phyloP scores from a whole-genome alignment of 2,888 invertebrate genomes.

The Athripsodes cinereus region DNA sequence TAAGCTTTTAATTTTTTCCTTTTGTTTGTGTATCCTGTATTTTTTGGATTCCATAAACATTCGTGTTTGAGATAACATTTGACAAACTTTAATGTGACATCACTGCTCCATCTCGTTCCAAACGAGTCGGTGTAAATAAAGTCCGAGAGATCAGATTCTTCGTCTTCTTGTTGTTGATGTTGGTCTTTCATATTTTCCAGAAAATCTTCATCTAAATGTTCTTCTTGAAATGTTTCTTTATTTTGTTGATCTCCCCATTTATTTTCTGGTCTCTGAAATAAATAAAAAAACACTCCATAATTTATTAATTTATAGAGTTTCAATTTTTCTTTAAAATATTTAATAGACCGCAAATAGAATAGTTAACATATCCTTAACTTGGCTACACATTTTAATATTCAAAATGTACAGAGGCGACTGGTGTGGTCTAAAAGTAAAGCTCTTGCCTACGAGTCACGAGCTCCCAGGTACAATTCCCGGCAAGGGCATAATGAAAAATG shows the following conservation, averaged over 20 bases:
- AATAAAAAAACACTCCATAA: neutral
- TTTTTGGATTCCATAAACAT: conserved; percentile 45
- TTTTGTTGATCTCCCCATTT: neutral
- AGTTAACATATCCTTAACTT: no score
- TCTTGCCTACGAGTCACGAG: no score
- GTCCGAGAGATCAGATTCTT: neutral
- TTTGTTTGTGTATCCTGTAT: conserved; percentile 40
- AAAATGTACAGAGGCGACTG: no score
- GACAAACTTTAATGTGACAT: conserved; percentile 44
- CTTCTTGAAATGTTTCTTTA: neutral
- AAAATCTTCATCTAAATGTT: neutral
- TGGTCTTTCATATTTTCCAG: neutral
- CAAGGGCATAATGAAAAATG: no score
- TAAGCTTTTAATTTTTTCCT: conserved; percentile 41
- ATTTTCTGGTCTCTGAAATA: neutral
- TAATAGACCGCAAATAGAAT: no score
- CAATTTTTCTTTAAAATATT: no score
- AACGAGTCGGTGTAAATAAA: neutral
- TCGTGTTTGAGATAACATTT: conserved; percentile 46
- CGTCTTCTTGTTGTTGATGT: neutral
- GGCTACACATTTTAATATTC: no score
- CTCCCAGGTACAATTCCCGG: no score
- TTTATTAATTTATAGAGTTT: no score
- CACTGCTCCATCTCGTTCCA: conserved; percentile 40
- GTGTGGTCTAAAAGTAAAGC: no score